These are phyloP conservation scores for Boloria euphrosyne DNA, from an alignment of 2,888 invertebrate species.

Conservation along the genomic window DNA sequence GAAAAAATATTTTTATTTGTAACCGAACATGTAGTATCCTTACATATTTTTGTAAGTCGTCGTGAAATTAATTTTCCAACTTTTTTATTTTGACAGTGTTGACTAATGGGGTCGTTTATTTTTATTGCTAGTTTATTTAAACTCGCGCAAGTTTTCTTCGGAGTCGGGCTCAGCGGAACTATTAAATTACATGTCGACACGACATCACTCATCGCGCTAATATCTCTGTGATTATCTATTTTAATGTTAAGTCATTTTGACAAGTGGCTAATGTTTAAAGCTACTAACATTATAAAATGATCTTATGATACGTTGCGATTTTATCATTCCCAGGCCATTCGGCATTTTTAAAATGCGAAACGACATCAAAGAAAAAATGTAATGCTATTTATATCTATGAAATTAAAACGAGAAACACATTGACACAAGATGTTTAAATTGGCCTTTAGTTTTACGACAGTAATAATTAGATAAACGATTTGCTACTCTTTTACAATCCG, in stretches of 20 bases:
- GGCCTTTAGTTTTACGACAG: slow-evolving; percentile 11
- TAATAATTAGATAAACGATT: slow-evolving; percentile 4
- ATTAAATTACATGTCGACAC: slow-evolving; percentile 76
- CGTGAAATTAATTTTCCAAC: slow-evolving; percentile 56
- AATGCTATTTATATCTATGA: slow-evolving; percentile 11
- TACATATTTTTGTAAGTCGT: slow-evolving; percentile 43
- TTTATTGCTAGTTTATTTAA: slow-evolving; percentile 76
- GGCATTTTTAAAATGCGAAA: slow-evolving; percentile 4
- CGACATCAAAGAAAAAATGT: slow-evolving; percentile 14
- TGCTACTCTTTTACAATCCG: not conserved
- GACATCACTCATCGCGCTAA: slow-evolving; percentile 77
- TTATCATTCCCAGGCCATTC: not conserved
- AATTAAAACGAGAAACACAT: slow-evolving; percentile 5
- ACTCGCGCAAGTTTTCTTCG: slow-evolving; percentile 66
- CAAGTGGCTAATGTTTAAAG: slow-evolving; percentile 58
- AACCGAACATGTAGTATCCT: slow-evolving; percentile 35
- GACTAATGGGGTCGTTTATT: slow-evolving; percentile 80
- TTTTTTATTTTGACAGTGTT: slow-evolving; percentile 75
- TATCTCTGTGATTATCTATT: slow-evolving; percentile 71
- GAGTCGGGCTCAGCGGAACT: slow-evolving; percentile 65
- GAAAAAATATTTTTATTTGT: slow-evolving; percentile 23
- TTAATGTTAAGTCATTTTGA: slow-evolving; percentile 68
- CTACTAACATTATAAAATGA: slow-evolving; percentile 22
- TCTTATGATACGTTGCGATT: not conserved
- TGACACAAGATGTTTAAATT: not conserved